These are phyloP conservation scores for Rhagium mordax DNA, from an alignment of 2,888 invertebrate genomes.

Conservation along the genomic window DNA sequence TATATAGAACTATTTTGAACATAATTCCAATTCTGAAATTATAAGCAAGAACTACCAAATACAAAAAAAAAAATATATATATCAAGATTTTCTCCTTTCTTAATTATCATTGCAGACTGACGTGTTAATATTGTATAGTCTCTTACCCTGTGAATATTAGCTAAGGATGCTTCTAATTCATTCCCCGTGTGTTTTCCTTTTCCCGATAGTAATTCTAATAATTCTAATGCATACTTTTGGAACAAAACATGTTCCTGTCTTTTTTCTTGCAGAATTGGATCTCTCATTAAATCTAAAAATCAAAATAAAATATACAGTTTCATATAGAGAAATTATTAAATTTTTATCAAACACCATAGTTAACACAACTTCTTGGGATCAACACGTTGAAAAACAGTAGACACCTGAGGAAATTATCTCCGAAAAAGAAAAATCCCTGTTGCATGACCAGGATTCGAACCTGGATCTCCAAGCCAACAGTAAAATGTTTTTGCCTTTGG, in stretches of 20 bases:
- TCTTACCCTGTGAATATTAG: slow-evolving; percentile 88
- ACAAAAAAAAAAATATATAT: too few species aligned
- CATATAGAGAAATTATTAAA: background rate
- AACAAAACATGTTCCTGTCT: slow-evolving; percentile 95
- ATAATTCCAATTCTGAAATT: too few species aligned
- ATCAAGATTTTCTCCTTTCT: too few species aligned
- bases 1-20: too few species aligned
- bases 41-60: too few species aligned
- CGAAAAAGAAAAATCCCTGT: too few species aligned
- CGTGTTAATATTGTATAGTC: background rate
- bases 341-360: too few species aligned
- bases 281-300: slow-evolving; percentile 88
- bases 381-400: background rate
- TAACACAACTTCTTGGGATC: background rate
- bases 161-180: slow-evolving; percentile 89
- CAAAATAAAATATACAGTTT: background rate
- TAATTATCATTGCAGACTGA: too few species aligned
- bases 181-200: slow-evolving; percentile 86
- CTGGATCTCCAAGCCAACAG: too few species aligned
- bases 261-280: slow-evolving; percentile 97
- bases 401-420: too few species aligned
- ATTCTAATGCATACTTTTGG: slow-evolving; percentile 92
- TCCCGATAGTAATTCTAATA: slow-evolving; percentile 92
- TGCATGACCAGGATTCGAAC: too few species aligned
- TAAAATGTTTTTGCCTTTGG: too few species aligned